Conservation (phyloP, 1,140 invertebrate genomes). For the Thereuonema tuberculata region DNA sequence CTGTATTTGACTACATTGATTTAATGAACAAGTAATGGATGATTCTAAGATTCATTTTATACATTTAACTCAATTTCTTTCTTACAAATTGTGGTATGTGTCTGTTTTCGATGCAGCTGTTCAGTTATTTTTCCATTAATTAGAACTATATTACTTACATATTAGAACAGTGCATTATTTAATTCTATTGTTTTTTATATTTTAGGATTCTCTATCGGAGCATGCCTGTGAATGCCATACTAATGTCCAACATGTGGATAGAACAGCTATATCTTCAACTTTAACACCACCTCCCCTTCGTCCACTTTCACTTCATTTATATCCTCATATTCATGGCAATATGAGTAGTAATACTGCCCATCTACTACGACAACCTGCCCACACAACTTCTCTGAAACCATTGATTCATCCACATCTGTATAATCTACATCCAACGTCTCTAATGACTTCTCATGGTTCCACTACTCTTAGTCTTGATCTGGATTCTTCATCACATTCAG, state of each 20-base stretch:
- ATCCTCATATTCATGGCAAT: constrained; percentile 33
- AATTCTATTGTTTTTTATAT: not conserved
- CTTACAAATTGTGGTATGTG: no score
- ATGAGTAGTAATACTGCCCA: constrained; percentile 22
- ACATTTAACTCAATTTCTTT: no score
- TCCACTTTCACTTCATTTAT: constrained; percentile 30
- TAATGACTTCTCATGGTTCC: not conserved
- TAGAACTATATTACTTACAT: no score
- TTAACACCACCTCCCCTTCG: constrained; percentile 20
- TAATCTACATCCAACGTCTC: constrained; percentile 21
- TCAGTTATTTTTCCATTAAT: no score
- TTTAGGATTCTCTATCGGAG: constrained; percentile 14
- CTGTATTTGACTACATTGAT: no score
- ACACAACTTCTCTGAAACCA: constrained; percentile 17
- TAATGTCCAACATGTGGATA: constrained; percentile 22
- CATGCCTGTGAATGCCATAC: constrained; percentile 30
- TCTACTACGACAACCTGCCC: constrained; percentile 2
- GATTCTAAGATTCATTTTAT: no score
- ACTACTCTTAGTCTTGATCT: no score
- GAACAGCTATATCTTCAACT: not conserved
- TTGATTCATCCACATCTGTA: constrained; percentile 28
- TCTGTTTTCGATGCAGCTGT: no score
- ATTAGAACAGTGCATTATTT: no score
- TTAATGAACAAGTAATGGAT: no score
- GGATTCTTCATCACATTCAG: not conserved